A percentile compares a stretch with the other conserved stretches of the same genome.
These are phyloP conservation scores for Procambarus virginalis DNA, from an alignment of 1,140 invertebrate species.

Conservation along the genomic window DNA sequence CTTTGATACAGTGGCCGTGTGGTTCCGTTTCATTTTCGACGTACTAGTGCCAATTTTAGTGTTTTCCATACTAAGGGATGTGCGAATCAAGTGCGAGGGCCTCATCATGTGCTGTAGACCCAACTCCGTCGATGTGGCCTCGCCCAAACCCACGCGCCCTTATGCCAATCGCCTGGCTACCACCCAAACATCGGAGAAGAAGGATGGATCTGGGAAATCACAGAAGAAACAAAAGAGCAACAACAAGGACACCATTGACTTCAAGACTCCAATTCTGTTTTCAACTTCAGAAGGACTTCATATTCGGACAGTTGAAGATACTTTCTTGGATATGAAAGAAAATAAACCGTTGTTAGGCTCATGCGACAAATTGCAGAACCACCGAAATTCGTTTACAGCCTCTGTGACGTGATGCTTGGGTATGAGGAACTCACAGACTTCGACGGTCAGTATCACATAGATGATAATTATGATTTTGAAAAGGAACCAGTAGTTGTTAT, in stretches of 20 bases:
- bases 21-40: constrained; percentile 62
- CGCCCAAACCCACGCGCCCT: constrained; percentile 54
- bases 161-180: constrained; percentile 17
- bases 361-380: constrained; percentile 17
- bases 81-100: constrained; percentile 51
- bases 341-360: constrained; percentile 48
- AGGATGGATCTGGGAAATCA: constrained; percentile 10
- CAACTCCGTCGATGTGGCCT: constrained; percentile 63
- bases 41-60: constrained; percentile 63
- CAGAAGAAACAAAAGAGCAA: constrained; percentile 43
- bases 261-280: constrained; percentile 64
- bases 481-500: constrained; percentile 22
- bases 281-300: constrained; percentile 67
- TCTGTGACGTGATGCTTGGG: constrained; percentile 65
- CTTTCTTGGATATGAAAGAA: constrained; percentile 41
- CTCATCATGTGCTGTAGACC: constrained; percentile 67
- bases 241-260: constrained; percentile 56
- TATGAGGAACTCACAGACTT: constrained; percentile 68
- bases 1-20: constrained; percentile 65
- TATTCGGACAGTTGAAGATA: constrained; percentile 66
- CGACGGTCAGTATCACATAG: constrained; percentile 64
- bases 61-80: constrained; percentile 51
- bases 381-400: constrained; percentile 57
- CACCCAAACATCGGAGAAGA: background rate
- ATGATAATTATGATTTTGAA: constrained; percentile 59